Evolutionary conservation across 1,140 invertebrate species (phyloP), one percentile per base, ranked within the genome.

Genomic region (Centruroides sculpturatus): DNA sequence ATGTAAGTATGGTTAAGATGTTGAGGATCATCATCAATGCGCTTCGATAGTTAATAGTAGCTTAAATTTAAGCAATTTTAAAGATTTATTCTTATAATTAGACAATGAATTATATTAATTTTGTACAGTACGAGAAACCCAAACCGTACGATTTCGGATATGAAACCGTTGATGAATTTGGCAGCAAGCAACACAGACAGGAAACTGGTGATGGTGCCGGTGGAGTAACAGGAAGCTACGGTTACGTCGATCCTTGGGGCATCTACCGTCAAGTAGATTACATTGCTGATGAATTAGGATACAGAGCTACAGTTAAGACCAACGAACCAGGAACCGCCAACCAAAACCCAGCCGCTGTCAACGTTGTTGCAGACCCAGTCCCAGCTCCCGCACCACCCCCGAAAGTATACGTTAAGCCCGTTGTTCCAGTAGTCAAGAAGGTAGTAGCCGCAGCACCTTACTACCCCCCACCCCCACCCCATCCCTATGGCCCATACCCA

Each of bases 281-380:
- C 13, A 9, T 56, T 48, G 55, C 55, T 23, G 55, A 56, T 23
- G 55, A 56, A 46, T 56, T 47, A 7, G 55, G 55, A 13, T 56
- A 23, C 55, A 34, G 55, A 48, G 55, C 36, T 23, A 35, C 36
- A 8, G 36, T 56, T 7, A 41, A 56, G 36, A 62, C 35, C 47
- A 62, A 62, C 49, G 60, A 62, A 53, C 58, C 60, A 8, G 60
- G 60, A 35, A 59, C 56, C 56, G 60, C 56, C 36, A 23, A n/a
- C 36, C 57, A 57, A 11, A 35, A 12, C 41, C 60, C 60, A 8
- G 60, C 56, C n/a, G 60, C 56, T 12, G 60, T 57, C 23, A 35
- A 49, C 60, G 47, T 59, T 35, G 34, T 35, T 35, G 35, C 47
- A 12, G 41, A 59, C 35, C 56, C 56, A 10, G 41, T 62, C 35